A percentile compares a stretch with the other conserved stretches of the same genome.
These are phyloP conservation scores for Orthonychiurus folsomi DNA, from an alignment of 2,888 invertebrate species.

Conservation along the genomic window DNA sequence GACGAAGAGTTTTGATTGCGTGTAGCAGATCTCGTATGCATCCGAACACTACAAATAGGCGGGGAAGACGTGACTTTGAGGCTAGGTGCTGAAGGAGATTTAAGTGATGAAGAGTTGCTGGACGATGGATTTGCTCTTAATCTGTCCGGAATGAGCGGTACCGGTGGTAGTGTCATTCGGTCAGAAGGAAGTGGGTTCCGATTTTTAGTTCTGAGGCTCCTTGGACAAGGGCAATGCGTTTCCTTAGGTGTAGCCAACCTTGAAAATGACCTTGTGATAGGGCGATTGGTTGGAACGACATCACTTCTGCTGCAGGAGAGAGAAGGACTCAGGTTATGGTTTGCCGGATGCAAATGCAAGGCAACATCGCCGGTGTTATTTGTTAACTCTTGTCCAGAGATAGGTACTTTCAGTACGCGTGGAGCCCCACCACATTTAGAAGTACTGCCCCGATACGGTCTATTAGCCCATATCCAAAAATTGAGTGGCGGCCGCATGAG, in stretches of 20 bases:
- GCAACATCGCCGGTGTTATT: constrained; percentile 25
- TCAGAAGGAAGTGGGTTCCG: not conserved
- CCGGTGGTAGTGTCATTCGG: not conserved
- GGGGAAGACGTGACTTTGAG: no score
- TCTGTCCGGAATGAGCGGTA: not conserved
- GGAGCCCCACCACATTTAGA: constrained; percentile 38
- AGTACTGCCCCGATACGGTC: constrained; percentile 40
- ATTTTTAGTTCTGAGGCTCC: constrained; percentile 24
- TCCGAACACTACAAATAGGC: no score
- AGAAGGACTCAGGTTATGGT: constrained; percentile 38
- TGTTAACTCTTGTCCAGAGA: constrained; percentile 31
- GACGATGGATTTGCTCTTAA: no score
- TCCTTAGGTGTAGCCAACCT: constrained; percentile 38
- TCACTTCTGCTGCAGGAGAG: constrained; percentile 37
- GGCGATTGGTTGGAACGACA: constrained; percentile 32
- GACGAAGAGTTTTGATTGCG: no score
- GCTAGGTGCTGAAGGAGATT: no score
- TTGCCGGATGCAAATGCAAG: no score
- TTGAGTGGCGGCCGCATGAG: no score
- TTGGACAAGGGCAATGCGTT: constrained; percentile 31
- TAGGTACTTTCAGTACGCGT: constrained; percentile 40
- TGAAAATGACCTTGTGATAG: constrained; percentile 38
- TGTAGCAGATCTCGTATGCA: no score
- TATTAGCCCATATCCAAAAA: no score
- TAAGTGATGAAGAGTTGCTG: no score